Evolutionary conservation across 37 sponge, comb jelly and placozoan genomes (phyloP), one percentile per base, ranked within the genome.

Genomic region (Aphrocallistes beatrix): DNA sequence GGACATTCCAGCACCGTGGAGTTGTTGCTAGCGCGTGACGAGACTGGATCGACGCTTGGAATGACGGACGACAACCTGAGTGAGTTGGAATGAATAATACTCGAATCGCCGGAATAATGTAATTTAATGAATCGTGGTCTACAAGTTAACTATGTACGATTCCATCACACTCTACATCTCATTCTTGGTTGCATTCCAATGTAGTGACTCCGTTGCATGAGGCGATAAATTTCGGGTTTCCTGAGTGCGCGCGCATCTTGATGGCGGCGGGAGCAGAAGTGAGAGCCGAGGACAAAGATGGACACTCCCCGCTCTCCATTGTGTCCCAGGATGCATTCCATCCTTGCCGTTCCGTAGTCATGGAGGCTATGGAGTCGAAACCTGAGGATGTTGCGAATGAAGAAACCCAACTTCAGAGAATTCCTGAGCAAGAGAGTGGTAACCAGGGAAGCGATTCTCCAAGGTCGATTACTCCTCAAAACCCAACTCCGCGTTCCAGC

Each of bases 131-230:
- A n/a, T n/a, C n/a, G n/a, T n/a, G n/a, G n/a, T n/a, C n/a, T n/a
- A n/a, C n/a, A n/a, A n/a, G n/a, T n/a, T n/a, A n/a, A n/a, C n/a
- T n/a, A n/a, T n/a, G n/a, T n/a, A n/a, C n/a, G n/a, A n/a, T n/a
- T n/a, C n/a, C n/a, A n/a, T n/a, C n/a, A n/a, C n/a, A n/a, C n/a
- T n/a, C n/a, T n/a, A n/a, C n/a, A n/a, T n/a, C n/a, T n/a, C n/a
- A n/a, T n/a, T n/a, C n/a, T n/a, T n/a, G n/a, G n/a, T n/a, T n/a
- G n/a, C n/a, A n/a, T n/a, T n/a, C n/a, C n/a, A n/a, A n/a, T n/a
- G 75, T 60, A 60, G 75, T 60, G 75, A 60, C 75, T 3, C 75
- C 75, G 6, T 30, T 60, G 75, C 75, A 60, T 13, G 75, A 60
- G 75, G 34, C 75, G 6, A 19, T 60, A 13, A 19, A 19, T 21